Evolutionary conservation across 2,113 vertebrate species (phyloP).

Genomic region (Sterrhoptilus dennistouni): DNA sequence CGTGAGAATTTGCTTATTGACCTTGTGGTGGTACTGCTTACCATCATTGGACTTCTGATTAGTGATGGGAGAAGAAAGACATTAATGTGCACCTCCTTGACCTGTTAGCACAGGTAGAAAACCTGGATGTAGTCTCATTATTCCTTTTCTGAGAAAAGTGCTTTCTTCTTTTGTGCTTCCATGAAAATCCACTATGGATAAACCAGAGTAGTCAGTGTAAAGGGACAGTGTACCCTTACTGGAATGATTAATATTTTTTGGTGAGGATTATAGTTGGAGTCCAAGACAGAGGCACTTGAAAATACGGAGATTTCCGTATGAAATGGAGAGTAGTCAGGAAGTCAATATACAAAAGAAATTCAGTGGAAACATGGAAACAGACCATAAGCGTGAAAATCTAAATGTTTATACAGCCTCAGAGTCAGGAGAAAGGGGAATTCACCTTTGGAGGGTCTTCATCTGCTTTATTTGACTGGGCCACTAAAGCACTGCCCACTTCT

Average conservation of each 20-base stretch:
- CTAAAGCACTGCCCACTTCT: neutral
- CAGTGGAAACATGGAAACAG: neutral
- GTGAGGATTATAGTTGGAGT: neutral
- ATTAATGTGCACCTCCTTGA: neutral
- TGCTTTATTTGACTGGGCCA: neutral
- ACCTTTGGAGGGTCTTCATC: neutral
- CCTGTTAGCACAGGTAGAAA: neutral
- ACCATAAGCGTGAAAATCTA: neutral
- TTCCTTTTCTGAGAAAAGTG: neutral
- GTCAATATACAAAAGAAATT: neutral
- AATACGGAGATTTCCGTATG: neutral
- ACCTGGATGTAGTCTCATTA: neutral
- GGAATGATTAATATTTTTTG: neutral
- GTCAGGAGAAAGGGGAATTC: neutral
- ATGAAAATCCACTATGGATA: neutral
- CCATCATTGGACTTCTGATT: neutral
- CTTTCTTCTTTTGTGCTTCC: neutral
- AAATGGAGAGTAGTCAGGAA: neutral
- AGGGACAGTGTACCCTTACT: neutral
- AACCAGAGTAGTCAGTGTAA: neutral
- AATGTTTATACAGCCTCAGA: neutral
- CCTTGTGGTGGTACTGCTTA: neutral
- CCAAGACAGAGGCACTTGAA: neutral
- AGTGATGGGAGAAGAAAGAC: neutral
- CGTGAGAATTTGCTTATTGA: neutral